Evolutionary conservation across 2,888 invertebrate species (phyloP).

Genomic region (Mesopsocus fuscifrons): DNA sequence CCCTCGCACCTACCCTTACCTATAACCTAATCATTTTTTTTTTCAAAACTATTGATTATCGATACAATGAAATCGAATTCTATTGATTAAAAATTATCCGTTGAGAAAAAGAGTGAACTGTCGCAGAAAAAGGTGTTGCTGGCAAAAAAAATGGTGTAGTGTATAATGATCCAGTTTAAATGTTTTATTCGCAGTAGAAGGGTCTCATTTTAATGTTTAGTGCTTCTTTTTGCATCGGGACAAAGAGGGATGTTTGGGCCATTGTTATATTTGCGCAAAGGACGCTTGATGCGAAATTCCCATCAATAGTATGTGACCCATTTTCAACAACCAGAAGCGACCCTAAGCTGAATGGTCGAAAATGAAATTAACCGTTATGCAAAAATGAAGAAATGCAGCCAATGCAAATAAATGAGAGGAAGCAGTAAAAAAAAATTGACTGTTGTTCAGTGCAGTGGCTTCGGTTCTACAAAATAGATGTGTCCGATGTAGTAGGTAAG

Average conservation of each 20-base stretch:
- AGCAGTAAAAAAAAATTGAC: too few species aligned
- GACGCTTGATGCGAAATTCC: background rate
- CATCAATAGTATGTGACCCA: too few species aligned
- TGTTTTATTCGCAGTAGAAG: background rate
- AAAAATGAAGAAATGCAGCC: too few species aligned
- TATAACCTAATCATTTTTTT: slow-evolving; percentile 8
- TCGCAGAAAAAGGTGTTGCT: slow-evolving; percentile 6
- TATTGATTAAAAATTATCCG: slow-evolving; percentile 5
- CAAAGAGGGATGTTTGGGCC: background rate
- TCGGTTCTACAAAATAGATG: too few species aligned
- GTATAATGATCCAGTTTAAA: slow-evolving; percentile 8
- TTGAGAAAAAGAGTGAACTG: slow-evolving; percentile 5
- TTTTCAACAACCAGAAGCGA: too few species aligned
- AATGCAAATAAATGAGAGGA: too few species aligned
- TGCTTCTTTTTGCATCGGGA: slow-evolving; percentile 1
- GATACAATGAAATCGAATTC: slow-evolving; percentile 9
- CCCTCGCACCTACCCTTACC: background rate
- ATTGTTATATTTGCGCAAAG: background rate
- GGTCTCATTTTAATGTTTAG: background rate
- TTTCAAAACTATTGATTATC: slow-evolving; percentile 10
- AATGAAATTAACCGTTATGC: too few species aligned
- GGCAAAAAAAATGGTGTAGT: too few species aligned
- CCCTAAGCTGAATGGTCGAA: too few species aligned
- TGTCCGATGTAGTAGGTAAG: too few species aligned
- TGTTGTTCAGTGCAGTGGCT: too few species aligned